These are phyloP conservation scores for Listronotus oregonensis DNA, from an alignment of 1,140 invertebrate species.

Conservation along the genomic window DNA sequence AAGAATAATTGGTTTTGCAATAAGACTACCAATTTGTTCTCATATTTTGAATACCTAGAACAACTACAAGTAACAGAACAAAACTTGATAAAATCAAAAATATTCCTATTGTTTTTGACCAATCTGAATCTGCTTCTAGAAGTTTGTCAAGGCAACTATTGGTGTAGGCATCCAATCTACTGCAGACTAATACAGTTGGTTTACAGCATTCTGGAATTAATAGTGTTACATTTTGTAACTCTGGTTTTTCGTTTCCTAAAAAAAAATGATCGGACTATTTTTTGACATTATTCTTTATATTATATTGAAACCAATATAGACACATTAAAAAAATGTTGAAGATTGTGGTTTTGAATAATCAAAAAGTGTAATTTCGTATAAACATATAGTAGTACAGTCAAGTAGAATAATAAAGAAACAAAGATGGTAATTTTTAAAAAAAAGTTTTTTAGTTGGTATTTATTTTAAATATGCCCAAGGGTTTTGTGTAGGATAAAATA, in stretches of 20 bases:
- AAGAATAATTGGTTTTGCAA: too few species aligned
- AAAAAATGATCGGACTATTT: too few species aligned
- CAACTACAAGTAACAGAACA: not conserved
- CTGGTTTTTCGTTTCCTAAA: constrained; percentile 11
- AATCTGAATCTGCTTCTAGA: constrained; percentile 2
- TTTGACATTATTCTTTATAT: not conserved
- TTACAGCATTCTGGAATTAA: constrained; percentile 19
- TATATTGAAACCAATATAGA: not conserved
- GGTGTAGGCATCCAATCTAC: constrained; percentile 5
- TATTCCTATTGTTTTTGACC: not conserved
- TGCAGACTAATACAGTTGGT: not conserved
- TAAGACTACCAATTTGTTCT: too few species aligned
- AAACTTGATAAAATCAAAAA: not conserved
- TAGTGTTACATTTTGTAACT: constrained; percentile 6
- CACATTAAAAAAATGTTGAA: too few species aligned
- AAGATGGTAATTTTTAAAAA: too few species aligned
- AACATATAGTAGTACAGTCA: too few species aligned
- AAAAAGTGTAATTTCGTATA: too few species aligned
- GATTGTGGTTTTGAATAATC: too few species aligned
- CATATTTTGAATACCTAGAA: not conserved
- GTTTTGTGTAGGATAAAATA: too few species aligned
- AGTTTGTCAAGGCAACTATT: constrained; percentile 9
- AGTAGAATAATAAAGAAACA: too few species aligned
- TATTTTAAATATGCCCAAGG: too few species aligned
- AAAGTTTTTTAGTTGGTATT: too few species aligned